A percentile compares a stretch with the other conserved stretches of the same genome.
Evolutionary conservation across 2,888 invertebrate genomes (phyloP).

Genomic region (Belgica antarctica): DNA sequence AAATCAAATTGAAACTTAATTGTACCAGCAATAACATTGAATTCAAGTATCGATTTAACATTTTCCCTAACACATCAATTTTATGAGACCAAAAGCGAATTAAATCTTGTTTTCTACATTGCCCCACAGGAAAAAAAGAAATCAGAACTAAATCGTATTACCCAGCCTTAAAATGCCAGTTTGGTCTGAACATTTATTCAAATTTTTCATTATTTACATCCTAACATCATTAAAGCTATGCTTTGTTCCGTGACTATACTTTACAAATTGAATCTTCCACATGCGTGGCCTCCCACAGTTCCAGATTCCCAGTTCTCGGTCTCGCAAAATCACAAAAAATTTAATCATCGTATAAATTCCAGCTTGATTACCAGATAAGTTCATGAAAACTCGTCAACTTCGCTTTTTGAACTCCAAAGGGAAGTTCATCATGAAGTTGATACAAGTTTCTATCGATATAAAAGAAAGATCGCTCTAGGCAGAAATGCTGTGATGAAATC

Average conservation of each 20-base stretch:
- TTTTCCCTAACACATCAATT: slow-evolving; percentile 6
- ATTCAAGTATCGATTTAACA: slow-evolving; percentile 24
- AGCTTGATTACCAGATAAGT: slow-evolving; percentile 35
- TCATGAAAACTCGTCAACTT: background rate
- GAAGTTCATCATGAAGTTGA: background rate
- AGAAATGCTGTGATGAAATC: slow-evolving; percentile 31
- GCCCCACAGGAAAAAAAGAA: too few relatives aligned
- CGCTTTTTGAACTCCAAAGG: background rate
- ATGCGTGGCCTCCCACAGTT: slow-evolving; percentile 29
- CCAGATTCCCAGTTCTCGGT: too few relatives aligned
- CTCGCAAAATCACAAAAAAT: background rate
- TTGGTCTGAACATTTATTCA: slow-evolving; percentile 35
- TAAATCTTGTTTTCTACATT: background rate
- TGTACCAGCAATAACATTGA: slow-evolving; percentile 1
- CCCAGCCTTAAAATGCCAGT: too few relatives aligned
- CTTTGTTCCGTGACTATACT: slow-evolving; percentile 36
- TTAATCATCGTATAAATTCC: slow-evolving; percentile 39
- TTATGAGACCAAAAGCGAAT: slow-evolving; percentile 7
- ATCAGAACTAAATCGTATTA: too few relatives aligned
- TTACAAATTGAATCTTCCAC: slow-evolving; percentile 40
- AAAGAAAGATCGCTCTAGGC: slow-evolving; percentile 11
- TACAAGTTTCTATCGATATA: background rate
- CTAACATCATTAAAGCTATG: slow-evolving; percentile 33
- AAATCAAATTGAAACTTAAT: slow-evolving; percentile 18
- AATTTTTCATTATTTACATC: slow-evolving; percentile 42